Evolutionary conservation across 2,113 vertebrate species (phyloP), one percentile per base, ranked within the genome.

Genomic region (Lagopus leucura): DNA sequence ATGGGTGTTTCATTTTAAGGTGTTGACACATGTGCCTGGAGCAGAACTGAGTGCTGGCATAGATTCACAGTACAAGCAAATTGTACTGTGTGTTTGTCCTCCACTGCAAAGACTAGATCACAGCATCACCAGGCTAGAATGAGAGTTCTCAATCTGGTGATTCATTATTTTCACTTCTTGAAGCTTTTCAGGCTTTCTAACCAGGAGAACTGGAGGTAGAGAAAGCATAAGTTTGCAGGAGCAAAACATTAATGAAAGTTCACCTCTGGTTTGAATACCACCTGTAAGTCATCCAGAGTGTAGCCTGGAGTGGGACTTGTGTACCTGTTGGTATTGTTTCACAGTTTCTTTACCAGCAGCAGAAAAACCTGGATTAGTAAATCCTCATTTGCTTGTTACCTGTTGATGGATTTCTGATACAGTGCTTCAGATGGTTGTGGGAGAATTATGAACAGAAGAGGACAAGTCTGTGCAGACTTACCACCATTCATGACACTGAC

Each of bases 11-110:
- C n/a, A 10, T 50, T 10, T 57, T 82, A 20, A 40, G 69, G 10
- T 13, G 40, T 3, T 1, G 2, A 42, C 13, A 4, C 8, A 11
- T 8, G 3, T 6, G 1, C 5, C 5, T 47, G 3, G 77, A 55
- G 28, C 20, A 2, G 2, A 80, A 11, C 36, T 6, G 3, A 42
- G 36, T 55, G 67, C 8, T 70, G 21, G 27, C 6, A 36, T 90
- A 60, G 61, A 67, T 78, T 81, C 9, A 67, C 28, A n/a, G 32
- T 52, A 27, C 30, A 89, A 82, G 22, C 22, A 57, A 84, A 12
- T 19, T 50, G n/a, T 42, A 13, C 20, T 2, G 16, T 0, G 0
- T 5, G 66, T 76, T 70, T 77, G 20, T 75, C 22, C 8, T 80
- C 13, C 72, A 14, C 0, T 43, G 38, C 12, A 43, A 52, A 75